Conservation (phyloP, 1,140 invertebrate genomes). For the Drosophila dunni region DNA sequence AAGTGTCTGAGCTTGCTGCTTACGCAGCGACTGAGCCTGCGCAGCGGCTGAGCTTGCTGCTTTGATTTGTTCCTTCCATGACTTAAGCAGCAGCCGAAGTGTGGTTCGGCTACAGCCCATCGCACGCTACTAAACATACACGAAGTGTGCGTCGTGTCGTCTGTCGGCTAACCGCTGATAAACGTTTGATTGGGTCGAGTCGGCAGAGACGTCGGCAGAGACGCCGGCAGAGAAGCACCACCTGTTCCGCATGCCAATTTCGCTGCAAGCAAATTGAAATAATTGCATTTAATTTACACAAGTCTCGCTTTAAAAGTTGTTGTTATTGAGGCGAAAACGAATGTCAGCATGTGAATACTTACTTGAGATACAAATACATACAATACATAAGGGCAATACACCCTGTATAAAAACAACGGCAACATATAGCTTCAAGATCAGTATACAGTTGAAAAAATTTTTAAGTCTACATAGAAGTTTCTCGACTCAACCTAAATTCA, state of each 20-base stretch:
- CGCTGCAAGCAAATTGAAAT: neutral
- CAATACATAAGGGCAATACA: slow-evolving; percentile 4
- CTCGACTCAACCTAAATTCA: slow-evolving; percentile 49
- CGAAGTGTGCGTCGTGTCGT: too few relatives aligned
- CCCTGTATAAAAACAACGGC: slow-evolving; percentile 16
- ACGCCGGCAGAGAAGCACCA: too few relatives aligned
- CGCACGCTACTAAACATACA: too few relatives aligned
- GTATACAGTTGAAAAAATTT: slow-evolving; percentile 22
- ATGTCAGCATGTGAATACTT: neutral
- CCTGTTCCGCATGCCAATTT: slow-evolving; percentile 17
- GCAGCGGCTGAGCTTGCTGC: too few relatives aligned
- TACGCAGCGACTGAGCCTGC: too few relatives aligned
- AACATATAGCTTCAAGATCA: slow-evolving; percentile 9
- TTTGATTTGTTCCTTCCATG: too few relatives aligned
- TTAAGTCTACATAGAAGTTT: slow-evolving; percentile 59
- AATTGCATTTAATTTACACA: neutral
- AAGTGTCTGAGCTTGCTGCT: too few relatives aligned
- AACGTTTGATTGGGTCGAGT: too few relatives aligned
- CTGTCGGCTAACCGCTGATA: too few relatives aligned
- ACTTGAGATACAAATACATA: slow-evolving; percentile 3
- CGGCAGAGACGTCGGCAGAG: too few relatives aligned
- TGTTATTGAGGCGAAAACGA: neutral
- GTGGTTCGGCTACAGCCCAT: too few relatives aligned
- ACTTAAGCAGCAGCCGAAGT: too few relatives aligned
- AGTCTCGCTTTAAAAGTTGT: neutral